Percentiles rank a stretch among this genome's conserved stretches.
These are phyloP conservation scores for Kuschelorhynchus macadamiae DNA, from an alignment of 2,888 invertebrate genomes.

Conservation along the genomic window DNA sequence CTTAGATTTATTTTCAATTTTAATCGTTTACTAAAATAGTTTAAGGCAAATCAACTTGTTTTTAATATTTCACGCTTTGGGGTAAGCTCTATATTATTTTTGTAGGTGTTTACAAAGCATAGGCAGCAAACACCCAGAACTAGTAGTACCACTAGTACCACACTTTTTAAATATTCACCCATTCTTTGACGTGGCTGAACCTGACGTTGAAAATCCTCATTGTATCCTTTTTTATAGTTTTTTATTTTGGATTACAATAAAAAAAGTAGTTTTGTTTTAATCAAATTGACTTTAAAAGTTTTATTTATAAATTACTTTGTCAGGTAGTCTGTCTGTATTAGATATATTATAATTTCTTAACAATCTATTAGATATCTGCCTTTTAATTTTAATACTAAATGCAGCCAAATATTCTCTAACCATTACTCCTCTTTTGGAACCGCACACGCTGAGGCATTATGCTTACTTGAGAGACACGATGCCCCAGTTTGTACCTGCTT, in stretches of 20 bases:
- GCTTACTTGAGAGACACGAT: conserved; percentile 92
- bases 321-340: too few species aligned
- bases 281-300: too few species aligned
- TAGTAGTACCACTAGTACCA: conserved; percentile 90
- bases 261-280: too few species aligned
- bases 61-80: too few species aligned
- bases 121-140: conserved; percentile 90
- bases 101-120: conserved; percentile 87
- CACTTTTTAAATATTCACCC: conserved; percentile 94
- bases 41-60: too few species aligned
- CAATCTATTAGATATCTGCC: conserved; percentile 79
- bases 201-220: conserved; percentile 94
- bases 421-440: conserved; percentile 92
- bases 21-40: too few species aligned
- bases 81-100: too few species aligned
- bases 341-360: conserved; percentile 4
- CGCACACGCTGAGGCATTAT: conserved; percentile 94
- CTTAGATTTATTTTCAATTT: too few species aligned
- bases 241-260: too few species aligned
- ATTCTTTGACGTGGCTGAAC: conserved; percentile 96
- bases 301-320: too few species aligned
- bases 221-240: conserved; percentile 78
- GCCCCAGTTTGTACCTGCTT: conserved; percentile 88
- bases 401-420: conserved; percentile 93
- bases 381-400: conserved; percentile 93